Conservation (phyloP, 2,888 invertebrate species). For the Escarpia spicata region DNA sequence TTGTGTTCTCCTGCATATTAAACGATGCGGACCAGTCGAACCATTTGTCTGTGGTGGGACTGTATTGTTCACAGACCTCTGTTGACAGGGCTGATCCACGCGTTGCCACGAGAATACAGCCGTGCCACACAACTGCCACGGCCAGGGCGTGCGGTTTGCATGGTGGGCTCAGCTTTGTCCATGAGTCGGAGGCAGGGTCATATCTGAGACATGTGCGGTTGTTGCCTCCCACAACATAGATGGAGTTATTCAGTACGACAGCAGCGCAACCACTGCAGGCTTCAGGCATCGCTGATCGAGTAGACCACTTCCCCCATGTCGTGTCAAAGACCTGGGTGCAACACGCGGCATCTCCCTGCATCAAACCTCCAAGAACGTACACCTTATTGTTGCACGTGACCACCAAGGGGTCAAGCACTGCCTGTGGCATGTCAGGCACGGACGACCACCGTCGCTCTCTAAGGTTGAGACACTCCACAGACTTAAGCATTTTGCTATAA, state of each 20-base stretch:
- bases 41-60: constrained; percentile 33
- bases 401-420: constrained; percentile 35
- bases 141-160: constrained; percentile 36
- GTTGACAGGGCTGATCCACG: constrained; percentile 21
- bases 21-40: constrained; percentile 34
- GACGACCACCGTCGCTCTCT: constrained; percentile 22
- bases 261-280: constrained; percentile 36
- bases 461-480: constrained; percentile 23
- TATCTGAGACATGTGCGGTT: constrained; percentile 34
- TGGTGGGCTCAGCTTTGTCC: constrained; percentile 33
- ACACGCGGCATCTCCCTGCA: constrained; percentile 27
- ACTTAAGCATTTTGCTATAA: constrained; percentile 25
- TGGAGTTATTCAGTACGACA: constrained; percentile 31
- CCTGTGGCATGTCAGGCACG: constrained; percentile 28
- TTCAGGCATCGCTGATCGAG: constrained; percentile 35
- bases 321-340: constrained; percentile 30
- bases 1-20: constrained; percentile 14
- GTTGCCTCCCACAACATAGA: constrained; percentile 37
- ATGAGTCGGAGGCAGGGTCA: constrained; percentile 31
- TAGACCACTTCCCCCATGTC: constrained; percentile 38
- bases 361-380: constrained; percentile 37
- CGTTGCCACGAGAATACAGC: constrained; percentile 34
- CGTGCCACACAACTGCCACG: constrained; percentile 37
- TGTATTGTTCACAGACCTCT: constrained; percentile 34
- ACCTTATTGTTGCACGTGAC: constrained; percentile 31